Percentiles rank a stretch among this genome's conserved stretches.
These are phyloP conservation scores for Dicrurus megarhynchus DNA, from an alignment of 2,113 vertebrate species.

Conservation along the genomic window DNA sequence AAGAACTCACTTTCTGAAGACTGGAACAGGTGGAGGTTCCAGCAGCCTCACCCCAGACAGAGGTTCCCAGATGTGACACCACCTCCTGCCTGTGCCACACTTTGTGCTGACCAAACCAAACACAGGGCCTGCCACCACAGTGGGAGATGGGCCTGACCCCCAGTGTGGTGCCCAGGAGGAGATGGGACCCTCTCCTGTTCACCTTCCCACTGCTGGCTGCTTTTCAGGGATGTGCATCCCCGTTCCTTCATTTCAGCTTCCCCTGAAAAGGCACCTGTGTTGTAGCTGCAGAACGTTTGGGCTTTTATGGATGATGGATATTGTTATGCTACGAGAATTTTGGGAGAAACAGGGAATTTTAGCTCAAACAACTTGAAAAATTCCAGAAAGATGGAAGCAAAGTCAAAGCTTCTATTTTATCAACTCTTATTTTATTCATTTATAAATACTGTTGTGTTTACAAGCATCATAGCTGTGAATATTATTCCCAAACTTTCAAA, in stretches of 20 bases:
- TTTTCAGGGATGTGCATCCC: not conserved
- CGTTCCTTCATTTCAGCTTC: not conserved
- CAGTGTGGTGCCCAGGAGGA: accelerated
- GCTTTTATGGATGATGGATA: accelerated
- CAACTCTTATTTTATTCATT: conserved; percentile 76
- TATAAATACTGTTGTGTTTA: conserved; percentile 84
- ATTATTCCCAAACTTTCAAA: conserved; percentile 78
- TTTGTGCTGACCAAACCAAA: not conserved
- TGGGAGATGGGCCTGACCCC: not conserved
- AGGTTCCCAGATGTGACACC: not conserved
- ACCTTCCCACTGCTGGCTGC: not conserved
- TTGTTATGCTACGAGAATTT: accelerated
- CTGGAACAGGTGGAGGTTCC: accelerated
- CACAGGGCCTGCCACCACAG: accelerated
- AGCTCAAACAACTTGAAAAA: not conserved
- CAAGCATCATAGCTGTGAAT: conserved; percentile 79
- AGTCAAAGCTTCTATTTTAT: conserved; percentile 66
- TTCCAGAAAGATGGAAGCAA: not conserved
- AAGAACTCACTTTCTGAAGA: accelerated
- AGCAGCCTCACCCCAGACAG: not conserved
- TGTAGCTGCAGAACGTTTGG: not conserved
- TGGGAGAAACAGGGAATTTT: not conserved
- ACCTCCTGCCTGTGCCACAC: accelerated
- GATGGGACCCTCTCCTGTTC: not conserved
- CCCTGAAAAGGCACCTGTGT: not conserved